Evolutionary conservation across 2,888 invertebrate species (phyloP), one percentile per base, ranked within the genome.

Genomic region (Nephrocerus scutellatus): DNA sequence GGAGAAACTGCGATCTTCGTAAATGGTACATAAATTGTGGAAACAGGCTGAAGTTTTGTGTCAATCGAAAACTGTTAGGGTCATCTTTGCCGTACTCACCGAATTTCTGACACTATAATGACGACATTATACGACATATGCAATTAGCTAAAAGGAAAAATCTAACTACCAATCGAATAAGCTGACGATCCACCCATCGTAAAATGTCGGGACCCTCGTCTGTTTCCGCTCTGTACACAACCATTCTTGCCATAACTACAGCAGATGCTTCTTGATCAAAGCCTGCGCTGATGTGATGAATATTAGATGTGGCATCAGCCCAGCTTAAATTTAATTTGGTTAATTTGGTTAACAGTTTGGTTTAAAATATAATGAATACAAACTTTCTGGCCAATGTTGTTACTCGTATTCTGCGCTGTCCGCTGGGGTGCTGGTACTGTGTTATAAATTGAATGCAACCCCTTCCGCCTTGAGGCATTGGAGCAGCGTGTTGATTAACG

Each of bases 21-120:
- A 99, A 72, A 64, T 99, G 98, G 70, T 97, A 99, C 96, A 99
- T 97, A 70, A 98, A 99, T 71, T 98, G 98, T 28, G 98, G 98
- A 72, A 96, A 99, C 41, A 99, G 73, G 43, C 92, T 91, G 72
- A 98, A 98, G 72, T 95, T 96, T 63, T 96, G 96, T 3, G 88
- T 82, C 43, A 98, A 77, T 34, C 95, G 78, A 74, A 98, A 98
- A 51, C 93, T 92, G 63, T 86, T 88, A 12, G 95, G 92, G 70
- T 97, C 95, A 62, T 99, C 97, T 63, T 96, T 96, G 56, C 84
- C 82, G 68, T 93, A 99, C 63, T 98, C 96, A 38, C 97, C 98
- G 72, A 99, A 99, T 71, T 96, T 96, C 70, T 98, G 98, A 66
- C 98, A 98, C 87, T 95, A 70, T 36, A 75, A 49, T 29, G 29